Percentiles rank a stretch among this genome's conserved stretches.
These are phyloP conservation scores for Ametastegia equiseti DNA, from an alignment of 2,888 invertebrate genomes.

Conservation along the genomic window DNA sequence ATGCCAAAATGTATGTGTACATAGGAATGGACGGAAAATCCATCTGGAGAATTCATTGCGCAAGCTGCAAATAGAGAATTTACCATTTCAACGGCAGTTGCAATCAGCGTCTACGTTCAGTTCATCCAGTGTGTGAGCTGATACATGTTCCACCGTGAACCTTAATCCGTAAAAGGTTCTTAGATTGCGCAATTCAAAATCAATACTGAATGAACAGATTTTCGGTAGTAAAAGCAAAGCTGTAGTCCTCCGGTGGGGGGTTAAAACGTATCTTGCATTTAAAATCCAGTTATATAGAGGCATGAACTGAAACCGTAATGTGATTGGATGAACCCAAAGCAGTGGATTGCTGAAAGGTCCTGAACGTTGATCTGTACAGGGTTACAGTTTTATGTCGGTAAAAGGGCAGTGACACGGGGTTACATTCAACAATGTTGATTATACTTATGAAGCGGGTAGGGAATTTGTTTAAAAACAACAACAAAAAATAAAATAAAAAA, in stretches of 20 bases:
- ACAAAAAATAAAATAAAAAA: not conserved
- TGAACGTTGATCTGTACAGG: not conserved
- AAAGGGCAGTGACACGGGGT: not conserved
- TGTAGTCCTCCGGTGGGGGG: not conserved
- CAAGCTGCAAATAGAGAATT: not conserved
- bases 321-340: not conserved
- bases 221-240: not conserved
- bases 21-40: not conserved
- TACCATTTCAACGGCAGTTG: not conserved
- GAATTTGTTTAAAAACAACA: not conserved
- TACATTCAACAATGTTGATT: not conserved
- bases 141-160: not conserved
- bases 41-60: not conserved
- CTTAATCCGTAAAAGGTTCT: not conserved
- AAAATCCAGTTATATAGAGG: not conserved
- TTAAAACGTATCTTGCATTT: not conserved
- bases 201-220: not conserved
- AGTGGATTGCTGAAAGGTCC: not conserved
- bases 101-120: not conserved
- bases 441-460: not conserved
- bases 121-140: not conserved
- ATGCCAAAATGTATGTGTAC: not conserved
- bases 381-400: not conserved
- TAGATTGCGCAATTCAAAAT: not conserved
- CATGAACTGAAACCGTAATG: not conserved